Evolutionary conservation across 2,113 vertebrate genomes (phyloP), one percentile per base, ranked within the genome.

Genomic region (Ariopsis seemanni): DNA sequence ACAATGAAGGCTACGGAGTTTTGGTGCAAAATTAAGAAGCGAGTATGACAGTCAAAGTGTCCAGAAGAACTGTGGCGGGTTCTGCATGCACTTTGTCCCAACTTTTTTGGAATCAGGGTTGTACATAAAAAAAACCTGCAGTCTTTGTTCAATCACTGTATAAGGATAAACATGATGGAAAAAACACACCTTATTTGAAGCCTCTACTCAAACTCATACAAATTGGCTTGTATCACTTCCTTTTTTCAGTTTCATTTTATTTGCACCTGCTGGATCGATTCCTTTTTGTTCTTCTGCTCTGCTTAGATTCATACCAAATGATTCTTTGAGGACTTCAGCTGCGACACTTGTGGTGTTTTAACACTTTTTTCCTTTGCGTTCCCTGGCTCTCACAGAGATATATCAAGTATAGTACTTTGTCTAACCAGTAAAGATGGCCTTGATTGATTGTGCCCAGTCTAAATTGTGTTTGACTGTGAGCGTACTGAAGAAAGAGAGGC

Each of bases 331-430:
- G 86, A 88, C 78, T 50, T 84, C n/a, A 52, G 53, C 83, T 34
- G 90, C 85, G 74, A 89, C 81, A 86, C 78, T 83, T 77, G 86
- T 75, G 86, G 11, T 58, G 22, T 52, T 52, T 77, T 74, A 42
- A 48, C 55, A 3, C 18, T 62, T n/a, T 52, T 63, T 48, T 48
- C 9, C 14, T 52, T 9, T 52, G 14, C 11, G 25, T 67, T 9
- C 48, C 62, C 62, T 53, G 62, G 5, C 14, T 30, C 8, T 63
- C 8, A 77, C 57, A 78, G 34, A 78, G 58, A 77, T 30, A 27
- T 63, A 30, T 71, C 60, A 84, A 71, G 22, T 5, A 34, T 7
- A 79, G 48, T 86, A 12, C 74, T 53, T 63, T 86, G 60, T 77
- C 79, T 78, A 77, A 78, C 42, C 74, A 78, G 58, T n/a, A 67